Conservation (phyloP, 2,113 vertebrate genomes). For the Mesocricetus auratus region DNA sequence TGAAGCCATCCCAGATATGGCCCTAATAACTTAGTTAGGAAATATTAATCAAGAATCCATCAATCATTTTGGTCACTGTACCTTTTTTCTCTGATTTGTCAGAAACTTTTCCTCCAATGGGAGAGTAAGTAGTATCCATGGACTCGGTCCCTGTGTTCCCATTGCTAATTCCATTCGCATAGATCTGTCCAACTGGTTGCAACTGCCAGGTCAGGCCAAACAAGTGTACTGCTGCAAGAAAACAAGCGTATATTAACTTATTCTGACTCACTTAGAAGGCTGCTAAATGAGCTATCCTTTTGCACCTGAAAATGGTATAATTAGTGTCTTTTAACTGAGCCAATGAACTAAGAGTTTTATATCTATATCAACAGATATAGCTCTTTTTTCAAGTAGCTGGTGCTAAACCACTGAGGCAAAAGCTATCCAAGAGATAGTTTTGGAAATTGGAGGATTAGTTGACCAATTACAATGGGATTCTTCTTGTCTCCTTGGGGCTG, state of each 20-base stretch:
- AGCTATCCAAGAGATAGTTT: background rate
- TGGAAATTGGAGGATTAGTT: constrained; percentile 1
- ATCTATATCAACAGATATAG: background rate
- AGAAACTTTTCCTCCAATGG: constrained; percentile 93
- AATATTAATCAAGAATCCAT: constrained; percentile 67
- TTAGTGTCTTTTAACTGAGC: background rate
- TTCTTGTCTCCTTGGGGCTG: background rate
- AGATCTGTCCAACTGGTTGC: constrained; percentile 95
- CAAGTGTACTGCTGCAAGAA: constrained; percentile 96
- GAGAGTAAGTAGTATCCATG: constrained; percentile 91
- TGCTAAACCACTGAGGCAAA: background rate
- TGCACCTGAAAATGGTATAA: constrained; percentile 19
- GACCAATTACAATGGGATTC: background rate
- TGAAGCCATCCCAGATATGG: constrained; percentile 53
- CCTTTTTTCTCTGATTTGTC: constrained; percentile 94
- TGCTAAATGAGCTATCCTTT: constrained; percentile 16
- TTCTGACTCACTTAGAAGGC: constrained; percentile 34
- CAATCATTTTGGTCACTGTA: constrained; percentile 78
- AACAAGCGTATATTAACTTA: constrained; percentile 85
- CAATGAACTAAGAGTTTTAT: background rate
- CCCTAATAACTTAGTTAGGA: constrained; percentile 60
- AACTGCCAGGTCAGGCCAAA: constrained; percentile 99
- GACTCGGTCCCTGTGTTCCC: constrained; percentile 91
- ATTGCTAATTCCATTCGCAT: constrained; percentile 97
- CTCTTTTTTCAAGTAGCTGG: background rate